Evolutionary conservation across 1,140 invertebrate genomes (phyloP).

Genomic region (Batillaria attramentaria): DNA sequence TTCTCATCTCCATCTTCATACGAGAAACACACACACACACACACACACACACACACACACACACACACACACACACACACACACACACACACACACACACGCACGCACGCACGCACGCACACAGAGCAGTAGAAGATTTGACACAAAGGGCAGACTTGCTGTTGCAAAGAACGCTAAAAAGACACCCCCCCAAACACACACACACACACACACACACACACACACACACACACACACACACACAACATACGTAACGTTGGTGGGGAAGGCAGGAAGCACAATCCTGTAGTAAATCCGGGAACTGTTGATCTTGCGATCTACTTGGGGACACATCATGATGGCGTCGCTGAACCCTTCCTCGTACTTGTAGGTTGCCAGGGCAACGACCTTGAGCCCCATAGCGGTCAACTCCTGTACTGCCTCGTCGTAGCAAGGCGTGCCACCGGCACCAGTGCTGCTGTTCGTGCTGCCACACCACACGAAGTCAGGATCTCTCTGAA

Average conservation of each 20-base stretch:
- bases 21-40: no score
- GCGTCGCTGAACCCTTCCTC: slow-evolving; percentile 54
- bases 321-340: slow-evolving; percentile 53
- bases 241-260: background rate
- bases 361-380: slow-evolving; percentile 50
- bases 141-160: background rate
- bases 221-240: background rate
- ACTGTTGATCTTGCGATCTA: slow-evolving; percentile 47
- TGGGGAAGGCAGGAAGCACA: slow-evolving; percentile 42
- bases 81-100: slow-evolving; percentile 2
- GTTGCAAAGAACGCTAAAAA: background rate
- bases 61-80: background rate
- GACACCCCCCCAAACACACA: background rate
- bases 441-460: slow-evolving; percentile 29
- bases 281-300: slow-evolving; percentile 54
- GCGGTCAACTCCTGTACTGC: slow-evolving; percentile 43
- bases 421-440: slow-evolving; percentile 48
- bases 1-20: no score
- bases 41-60: no score
- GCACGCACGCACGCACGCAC: background rate
- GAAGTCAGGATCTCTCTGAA: slow-evolving; percentile 42
- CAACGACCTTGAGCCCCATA: slow-evolving; percentile 41
- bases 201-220: background rate
- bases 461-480: slow-evolving; percentile 43
- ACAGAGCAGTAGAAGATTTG: no score